Base-by-base conservation (phyloP, 2,113 vertebrate genomes). In the Sisor rabdophorus region DNA sequence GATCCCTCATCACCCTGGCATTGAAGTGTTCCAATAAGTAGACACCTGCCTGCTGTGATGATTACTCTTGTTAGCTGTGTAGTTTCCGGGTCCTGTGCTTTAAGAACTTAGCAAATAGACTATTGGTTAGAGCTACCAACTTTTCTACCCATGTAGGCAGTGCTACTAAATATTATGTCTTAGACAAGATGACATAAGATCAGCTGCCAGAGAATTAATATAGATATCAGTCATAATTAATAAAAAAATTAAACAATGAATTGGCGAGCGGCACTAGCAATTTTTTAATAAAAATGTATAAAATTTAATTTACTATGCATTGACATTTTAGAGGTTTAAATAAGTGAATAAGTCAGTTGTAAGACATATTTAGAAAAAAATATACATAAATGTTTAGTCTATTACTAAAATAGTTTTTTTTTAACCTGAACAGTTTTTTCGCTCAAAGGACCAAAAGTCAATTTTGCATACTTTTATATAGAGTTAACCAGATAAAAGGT, bases 1-100 rank as follows among this genome's bases (percentile, higher is more conserved):
- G 63, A 26, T 71, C 20, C 76, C 61, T 64, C 70, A 48, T 63
- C 72, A 48, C 70, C 54, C 61, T 64, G 67, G 75, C 65, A 80
- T 77, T 80, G 75, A 80, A 76, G 44, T 74, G 16, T 63, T 73
- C 77, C 75, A 79, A 82, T 79, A 76, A 82, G 30, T 44, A 77
- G 78, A 32, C 75, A 58, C 40, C 58, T 74, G 59, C 81, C 81
- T 64, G 81, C 81, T 80, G 81, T n/a, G 81, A 83, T 80, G 71
- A 83, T 83, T 80, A 65, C 70, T 50, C 73, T 73, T 12, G 78
- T 80, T 82, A 80, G 40, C 65, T 63, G 71, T 59, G 63, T 56
- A 75, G 58, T 75, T 71, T 54, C 52, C 47, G 59, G 52, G 26
- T 67, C 36, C 32, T 58, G 28, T 40, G 78, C 78, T 80, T 56